phyloP scores from a whole-genome alignment of 2,797 vertebrate species.

The Macrochelys suwanniensis region DNA sequence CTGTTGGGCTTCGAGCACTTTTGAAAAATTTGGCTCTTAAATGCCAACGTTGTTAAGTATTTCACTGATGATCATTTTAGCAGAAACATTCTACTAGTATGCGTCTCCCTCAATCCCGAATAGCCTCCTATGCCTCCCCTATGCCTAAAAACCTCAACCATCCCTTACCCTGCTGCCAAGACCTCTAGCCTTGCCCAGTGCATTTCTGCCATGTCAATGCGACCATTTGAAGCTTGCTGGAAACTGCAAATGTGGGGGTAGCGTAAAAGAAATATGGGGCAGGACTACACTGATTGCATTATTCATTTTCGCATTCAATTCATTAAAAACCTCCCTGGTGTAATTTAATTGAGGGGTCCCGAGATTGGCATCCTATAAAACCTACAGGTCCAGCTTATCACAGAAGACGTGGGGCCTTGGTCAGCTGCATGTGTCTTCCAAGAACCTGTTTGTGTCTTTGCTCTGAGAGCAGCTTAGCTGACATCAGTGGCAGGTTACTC shows the following conservation, averaged over 20 bases:
- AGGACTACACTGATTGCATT: background rate
- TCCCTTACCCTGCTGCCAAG: background rate
- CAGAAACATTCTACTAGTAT: background rate
- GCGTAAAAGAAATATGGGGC: background rate
- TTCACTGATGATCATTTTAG: background rate
- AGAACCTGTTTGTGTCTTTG: background rate
- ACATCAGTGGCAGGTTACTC: background rate
- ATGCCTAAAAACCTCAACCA: background rate
- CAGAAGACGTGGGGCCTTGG: background rate
- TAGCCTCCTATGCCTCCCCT: background rate
- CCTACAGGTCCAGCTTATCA: background rate
- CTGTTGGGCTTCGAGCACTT: background rate
- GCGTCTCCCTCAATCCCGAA: background rate
- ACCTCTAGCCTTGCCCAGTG: background rate
- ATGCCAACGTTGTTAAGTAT: background rate
- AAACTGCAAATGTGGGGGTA: background rate
- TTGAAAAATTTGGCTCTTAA: background rate
- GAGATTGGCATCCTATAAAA: too few relatives aligned
- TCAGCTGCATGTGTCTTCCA: background rate
- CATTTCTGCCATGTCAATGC: slow-evolving; percentile 6
- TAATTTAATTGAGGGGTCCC: background rate
- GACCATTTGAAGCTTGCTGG: background rate
- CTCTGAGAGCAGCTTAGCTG: background rate
- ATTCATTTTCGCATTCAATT: background rate
- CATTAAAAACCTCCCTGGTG: background rate